Conservation (phyloP, 1,140 invertebrate genomes). For the Chironomus tepperi region DNA sequence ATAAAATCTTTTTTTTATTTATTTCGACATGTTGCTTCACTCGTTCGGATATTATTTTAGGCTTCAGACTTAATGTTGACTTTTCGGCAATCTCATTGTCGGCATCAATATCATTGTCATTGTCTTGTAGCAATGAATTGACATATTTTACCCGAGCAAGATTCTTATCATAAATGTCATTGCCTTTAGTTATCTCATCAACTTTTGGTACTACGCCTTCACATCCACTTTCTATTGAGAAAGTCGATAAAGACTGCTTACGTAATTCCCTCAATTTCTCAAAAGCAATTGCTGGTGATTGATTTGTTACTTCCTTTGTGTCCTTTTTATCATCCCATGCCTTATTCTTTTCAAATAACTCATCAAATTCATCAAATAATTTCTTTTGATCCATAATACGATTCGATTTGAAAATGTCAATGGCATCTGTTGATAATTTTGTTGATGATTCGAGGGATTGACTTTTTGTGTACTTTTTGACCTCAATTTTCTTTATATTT, state of each 20-base stretch:
- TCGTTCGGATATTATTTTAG: neutral
- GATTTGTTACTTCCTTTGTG: neutral
- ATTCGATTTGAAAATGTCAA: slow-evolving; percentile 13
- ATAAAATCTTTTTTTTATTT: neutral
- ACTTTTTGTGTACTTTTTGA: neutral
- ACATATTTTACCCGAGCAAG: neutral
- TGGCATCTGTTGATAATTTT: neutral
- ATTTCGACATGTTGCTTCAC: neutral
- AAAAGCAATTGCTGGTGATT: neutral
- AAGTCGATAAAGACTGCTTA: neutral
- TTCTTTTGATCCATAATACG: neutral
- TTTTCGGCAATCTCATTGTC: neutral
- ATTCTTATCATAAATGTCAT: neutral
- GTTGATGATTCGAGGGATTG: neutral
- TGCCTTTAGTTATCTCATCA: neutral
- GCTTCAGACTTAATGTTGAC: neutral
- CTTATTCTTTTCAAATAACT: slow-evolving; percentile 9
- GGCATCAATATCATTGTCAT: neutral
- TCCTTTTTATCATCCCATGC: neutral
- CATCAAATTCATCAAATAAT: slow-evolving; percentile 8
- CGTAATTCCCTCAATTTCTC: neutral
- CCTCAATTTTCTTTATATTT: neutral
- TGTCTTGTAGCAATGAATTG: neutral
- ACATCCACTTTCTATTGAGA: neutral
- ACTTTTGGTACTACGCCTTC: neutral